Base-by-base conservation (phyloP, 37 sponge, comb jelly and placozoan genomes). In the Spongilla lacustris region DNA sequence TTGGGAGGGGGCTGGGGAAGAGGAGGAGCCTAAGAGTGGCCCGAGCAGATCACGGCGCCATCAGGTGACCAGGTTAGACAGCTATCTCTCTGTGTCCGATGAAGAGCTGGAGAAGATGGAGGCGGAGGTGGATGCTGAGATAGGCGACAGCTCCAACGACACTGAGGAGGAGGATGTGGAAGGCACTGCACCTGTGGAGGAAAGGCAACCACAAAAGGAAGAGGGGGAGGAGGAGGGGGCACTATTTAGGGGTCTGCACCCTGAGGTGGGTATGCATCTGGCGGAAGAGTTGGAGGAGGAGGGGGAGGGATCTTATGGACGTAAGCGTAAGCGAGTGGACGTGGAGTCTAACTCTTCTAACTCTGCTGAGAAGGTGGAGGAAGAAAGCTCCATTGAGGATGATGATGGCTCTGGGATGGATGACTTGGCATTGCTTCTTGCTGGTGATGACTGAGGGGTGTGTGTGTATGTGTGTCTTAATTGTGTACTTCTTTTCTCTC, bases 61-160 rank as follows among this genome's bases (percentile, higher is more conserved):
- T 73, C 67, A 9, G 27, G 49, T 24, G 14, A 17, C 58, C 21
- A 58, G 58, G 58, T 5, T 50, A 35, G 84, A 79, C 66, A 83
- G 84, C 24, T 29, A 74, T 11, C 50, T 90, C 23, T 94, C 92
- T 13, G 84, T 95, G 33, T 89, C 93, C 1, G 83, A 83, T 25
- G 88, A 87, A 72, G 96, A 95, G 33, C 89, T 93, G 28, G 96
- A 87, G 37, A 69, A 77, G 38, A 95, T 95, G 96, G 85, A 89
- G 17, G 84, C 85, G 0, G 96, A 95, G 78, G 91, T 95, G 22
- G 91, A 95, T 41, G 94, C 92, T 71, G 96, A 92, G 79, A 86
- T 84, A 75, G 83, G 68, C 70, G 67, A 48, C 76, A 84, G 36
- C 48, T 67, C 46, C 26, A 85, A 75, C 41, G 75, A 50, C 36